These are phyloP conservation scores for Lydus trimaculatus DNA, from an alignment of 2,888 invertebrate genomes.

Conservation along the genomic window DNA sequence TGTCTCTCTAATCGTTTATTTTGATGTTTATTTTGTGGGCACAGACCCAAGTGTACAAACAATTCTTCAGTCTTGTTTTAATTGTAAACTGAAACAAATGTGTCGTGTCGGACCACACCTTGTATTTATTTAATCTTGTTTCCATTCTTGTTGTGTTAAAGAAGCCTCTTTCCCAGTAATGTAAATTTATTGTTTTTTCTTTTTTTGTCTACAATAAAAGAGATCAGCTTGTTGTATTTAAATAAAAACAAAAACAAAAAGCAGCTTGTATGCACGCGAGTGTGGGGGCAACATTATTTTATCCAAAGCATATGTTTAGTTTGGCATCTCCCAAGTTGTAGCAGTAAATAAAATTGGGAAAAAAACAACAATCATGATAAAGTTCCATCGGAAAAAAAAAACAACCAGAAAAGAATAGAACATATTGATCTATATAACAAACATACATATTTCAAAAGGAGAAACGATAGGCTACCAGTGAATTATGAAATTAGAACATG, in stretches of 20 bases:
- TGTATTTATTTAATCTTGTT: conserved; percentile 52
- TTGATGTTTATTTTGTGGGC: conserved; percentile 29
- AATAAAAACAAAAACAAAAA: conserved; percentile 39
- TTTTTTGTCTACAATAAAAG: not conserved
- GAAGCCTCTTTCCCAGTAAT: conserved; percentile 24
- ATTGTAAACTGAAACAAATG: conserved; percentile 44
- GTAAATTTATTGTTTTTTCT: not conserved
- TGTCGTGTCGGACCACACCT: conserved; percentile 46
- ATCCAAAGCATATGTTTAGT: conserved; percentile 48
- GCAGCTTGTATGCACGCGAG: too few species aligned
- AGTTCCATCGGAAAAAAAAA: not conserved
- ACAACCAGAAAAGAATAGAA: not conserved
- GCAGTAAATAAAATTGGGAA: conserved; percentile 21
- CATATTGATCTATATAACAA: conserved; percentile 1
- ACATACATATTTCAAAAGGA: not conserved
- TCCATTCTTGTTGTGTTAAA: conserved; percentile 46
- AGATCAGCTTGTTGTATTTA: conserved; percentile 16
- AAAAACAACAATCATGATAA: not conserved
- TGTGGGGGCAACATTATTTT: conserved; percentile 49
- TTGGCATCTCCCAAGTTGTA: conserved; percentile 42
- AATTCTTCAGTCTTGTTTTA: conserved; percentile 40
- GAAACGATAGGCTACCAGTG: conserved; percentile 7
- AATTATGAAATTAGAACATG: conserved; percentile 15
- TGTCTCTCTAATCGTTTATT: conserved; percentile 17
- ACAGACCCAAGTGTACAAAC: conserved; percentile 35